Percentiles rank a stretch among this genome's conserved stretches.
These are phyloP conservation scores for Leptinotarsa lineolata DNA, from an alignment of 1,140 invertebrate genomes.

Conservation along the genomic window DNA sequence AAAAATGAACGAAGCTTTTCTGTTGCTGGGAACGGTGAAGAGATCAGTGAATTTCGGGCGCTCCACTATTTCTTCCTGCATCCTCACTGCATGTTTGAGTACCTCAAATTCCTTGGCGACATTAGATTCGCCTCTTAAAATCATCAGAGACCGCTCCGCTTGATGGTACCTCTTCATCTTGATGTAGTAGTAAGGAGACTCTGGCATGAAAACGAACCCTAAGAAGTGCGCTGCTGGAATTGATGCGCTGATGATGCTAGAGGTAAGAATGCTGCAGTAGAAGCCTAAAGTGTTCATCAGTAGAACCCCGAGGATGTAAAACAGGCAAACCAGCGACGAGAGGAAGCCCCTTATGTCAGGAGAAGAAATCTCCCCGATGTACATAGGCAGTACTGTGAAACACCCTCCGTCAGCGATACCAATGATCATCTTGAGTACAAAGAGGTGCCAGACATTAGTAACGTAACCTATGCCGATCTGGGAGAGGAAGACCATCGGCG, in stretches of 20 bases:
- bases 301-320: constrained; percentile 41
- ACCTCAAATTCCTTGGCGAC: constrained; percentile 77
- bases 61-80: constrained; percentile 44
- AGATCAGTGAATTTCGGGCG: constrained; percentile 57
- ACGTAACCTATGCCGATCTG: constrained; percentile 67
- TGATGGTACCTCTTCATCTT: constrained; percentile 52
- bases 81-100: constrained; percentile 61
- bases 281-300: constrained; percentile 38
- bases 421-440: constrained; percentile 39
- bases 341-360: constrained; percentile 42
- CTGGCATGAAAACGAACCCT: constrained; percentile 35
- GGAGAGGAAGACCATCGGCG: constrained; percentile 65
- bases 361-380: constrained; percentile 47
- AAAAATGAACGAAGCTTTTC: constrained; percentile 60
- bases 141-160: constrained; percentile 69
- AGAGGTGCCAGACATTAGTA: constrained; percentile 55
- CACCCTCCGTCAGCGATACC: constrained; percentile 40
- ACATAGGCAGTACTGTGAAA: constrained; percentile 46
- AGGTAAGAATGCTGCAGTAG: constrained; percentile 27
- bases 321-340: constrained; percentile 36
- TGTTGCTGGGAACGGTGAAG: constrained; percentile 57
- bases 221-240: constrained; percentile 28
- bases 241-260: constrained; percentile 38
- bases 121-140: constrained; percentile 76
- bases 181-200: constrained; percentile 35